Evolutionary conservation across 2,888 invertebrate genomes (phyloP).

Genomic region (Balanococcus diminutus): DNA sequence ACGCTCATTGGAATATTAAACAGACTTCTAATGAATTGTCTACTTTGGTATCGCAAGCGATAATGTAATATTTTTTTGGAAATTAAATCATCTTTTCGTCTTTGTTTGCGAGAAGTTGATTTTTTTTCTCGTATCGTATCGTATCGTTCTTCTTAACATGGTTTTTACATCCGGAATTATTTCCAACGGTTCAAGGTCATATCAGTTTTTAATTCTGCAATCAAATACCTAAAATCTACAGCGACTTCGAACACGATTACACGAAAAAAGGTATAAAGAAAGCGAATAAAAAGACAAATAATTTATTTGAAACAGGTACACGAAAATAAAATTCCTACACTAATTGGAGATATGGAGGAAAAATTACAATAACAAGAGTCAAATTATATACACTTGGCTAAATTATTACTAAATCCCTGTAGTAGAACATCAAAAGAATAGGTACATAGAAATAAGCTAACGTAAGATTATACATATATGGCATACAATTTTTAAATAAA

Average conservation of each 20-base stretch:
- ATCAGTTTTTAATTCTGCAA: too few relatives aligned
- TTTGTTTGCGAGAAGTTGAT: not conserved
- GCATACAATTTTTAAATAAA: slow-evolving; percentile 49
- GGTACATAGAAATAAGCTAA: slow-evolving; percentile 34
- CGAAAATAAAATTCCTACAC: not conserved
- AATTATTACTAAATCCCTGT: slow-evolving; percentile 48
- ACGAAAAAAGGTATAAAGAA: too few relatives aligned
- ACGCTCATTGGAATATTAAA: too few relatives aligned
- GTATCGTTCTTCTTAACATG: too few relatives aligned
- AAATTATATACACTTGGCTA: too few relatives aligned
- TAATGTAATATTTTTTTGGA: too few relatives aligned
- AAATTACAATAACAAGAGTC: slow-evolving; percentile 30
- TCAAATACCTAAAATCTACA: too few relatives aligned
- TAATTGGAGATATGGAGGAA: not conserved
- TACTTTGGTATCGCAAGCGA: not conserved
- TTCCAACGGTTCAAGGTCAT: not conserved
- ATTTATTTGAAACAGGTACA: slow-evolving; percentile 8
- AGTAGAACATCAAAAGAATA: slow-evolving; percentile 16
- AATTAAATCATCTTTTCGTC: too few relatives aligned
- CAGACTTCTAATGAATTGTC: not conserved
- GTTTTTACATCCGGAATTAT: not conserved
- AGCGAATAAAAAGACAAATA: slow-evolving; percentile 3
- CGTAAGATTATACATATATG: not conserved
- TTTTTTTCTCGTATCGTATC: not conserved
- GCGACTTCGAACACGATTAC: not conserved